These are phyloP conservation scores for Strix aluco DNA, from an alignment of 2,113 vertebrate species.

Conservation along the genomic window DNA sequence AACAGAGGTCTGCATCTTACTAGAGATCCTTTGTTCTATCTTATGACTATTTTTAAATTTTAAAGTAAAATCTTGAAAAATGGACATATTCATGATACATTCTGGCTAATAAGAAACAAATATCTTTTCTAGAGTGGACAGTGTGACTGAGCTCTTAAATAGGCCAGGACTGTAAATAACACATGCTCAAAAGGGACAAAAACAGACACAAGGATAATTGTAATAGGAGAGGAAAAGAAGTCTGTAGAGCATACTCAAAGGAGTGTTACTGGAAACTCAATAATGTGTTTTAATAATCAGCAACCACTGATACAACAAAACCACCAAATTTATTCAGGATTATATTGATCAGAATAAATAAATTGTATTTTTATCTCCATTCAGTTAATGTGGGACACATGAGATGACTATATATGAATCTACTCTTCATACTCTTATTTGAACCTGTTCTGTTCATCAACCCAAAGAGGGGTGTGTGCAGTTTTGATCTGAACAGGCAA, in stretches of 20 bases:
- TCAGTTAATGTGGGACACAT: not conserved
- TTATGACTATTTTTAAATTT: not conserved
- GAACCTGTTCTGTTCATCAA: not conserved
- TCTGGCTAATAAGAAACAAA: not conserved
- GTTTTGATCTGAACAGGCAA: not conserved
- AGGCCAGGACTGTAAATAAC: not conserved
- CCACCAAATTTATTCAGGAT: not conserved
- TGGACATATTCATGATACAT: not conserved
- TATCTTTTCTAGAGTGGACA: not conserved
- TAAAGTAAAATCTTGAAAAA: not conserved
- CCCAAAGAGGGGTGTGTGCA: not conserved
- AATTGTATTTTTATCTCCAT: not conserved
- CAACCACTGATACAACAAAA: not conserved
- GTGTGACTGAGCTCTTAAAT: not conserved
- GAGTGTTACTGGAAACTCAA: not conserved
- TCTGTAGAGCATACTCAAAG: not conserved
- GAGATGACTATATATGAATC: not conserved
- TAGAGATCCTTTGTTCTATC: not conserved
- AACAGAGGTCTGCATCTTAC: not conserved
- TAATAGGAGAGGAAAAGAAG: not conserved
- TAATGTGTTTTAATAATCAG: not conserved
- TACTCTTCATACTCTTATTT: not conserved
- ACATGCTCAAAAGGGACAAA: not conserved
- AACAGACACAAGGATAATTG: not conserved
- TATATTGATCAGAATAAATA: not conserved